A percentile compares a stretch with the other conserved stretches of the same genome.
Conservation (phyloP, 2,888 invertebrate species). For the Leptogaster cylindrica region DNA sequence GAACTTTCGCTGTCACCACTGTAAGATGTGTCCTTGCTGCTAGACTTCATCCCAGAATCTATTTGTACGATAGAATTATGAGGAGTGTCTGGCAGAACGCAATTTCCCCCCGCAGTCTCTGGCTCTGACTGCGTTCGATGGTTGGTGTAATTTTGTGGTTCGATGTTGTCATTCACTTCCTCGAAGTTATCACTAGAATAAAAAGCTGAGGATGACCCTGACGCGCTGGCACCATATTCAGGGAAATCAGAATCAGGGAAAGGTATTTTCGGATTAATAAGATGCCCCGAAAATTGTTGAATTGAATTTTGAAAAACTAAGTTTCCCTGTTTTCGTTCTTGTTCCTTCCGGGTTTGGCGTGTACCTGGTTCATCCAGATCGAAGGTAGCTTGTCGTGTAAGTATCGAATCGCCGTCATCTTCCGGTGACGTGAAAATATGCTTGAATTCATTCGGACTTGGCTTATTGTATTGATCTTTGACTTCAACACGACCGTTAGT, state of each 20-base stretch:
- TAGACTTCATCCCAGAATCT: conserved; percentile 44
- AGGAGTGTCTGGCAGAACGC: conserved; percentile 66
- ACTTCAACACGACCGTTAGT: conserved; percentile 42
- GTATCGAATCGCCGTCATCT: conserved; percentile 2
- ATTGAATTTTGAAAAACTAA: conserved; percentile 69
- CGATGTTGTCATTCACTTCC: not conserved
- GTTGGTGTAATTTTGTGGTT: not conserved
- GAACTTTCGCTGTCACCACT: conserved; percentile 34
- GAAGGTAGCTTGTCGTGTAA: conserved; percentile 23
- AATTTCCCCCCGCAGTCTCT: conserved; percentile 1
- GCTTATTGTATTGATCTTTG: conserved; percentile 49
- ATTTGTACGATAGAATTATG: conserved; percentile 72
- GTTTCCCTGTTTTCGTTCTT: conserved; percentile 67
- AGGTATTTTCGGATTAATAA: conserved; percentile 56
- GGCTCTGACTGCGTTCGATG: not conserved
- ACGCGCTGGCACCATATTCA: conserved; percentile 4
- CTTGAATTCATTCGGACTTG: conserved; percentile 27
- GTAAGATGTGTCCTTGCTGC: conserved; percentile 20
- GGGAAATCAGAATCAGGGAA: conserved; percentile 48
- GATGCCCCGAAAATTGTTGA: conserved; percentile 68
- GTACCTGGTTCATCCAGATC: conserved; percentile 52
- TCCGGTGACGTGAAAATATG: conserved; percentile 28
- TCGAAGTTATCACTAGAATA: not conserved
- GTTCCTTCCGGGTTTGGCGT: conserved; percentile 62
- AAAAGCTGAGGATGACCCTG: not conserved